phyloP scores from a whole-genome alignment of 2,888 invertebrate genomes.

The Noctua fimbriata region DNA sequence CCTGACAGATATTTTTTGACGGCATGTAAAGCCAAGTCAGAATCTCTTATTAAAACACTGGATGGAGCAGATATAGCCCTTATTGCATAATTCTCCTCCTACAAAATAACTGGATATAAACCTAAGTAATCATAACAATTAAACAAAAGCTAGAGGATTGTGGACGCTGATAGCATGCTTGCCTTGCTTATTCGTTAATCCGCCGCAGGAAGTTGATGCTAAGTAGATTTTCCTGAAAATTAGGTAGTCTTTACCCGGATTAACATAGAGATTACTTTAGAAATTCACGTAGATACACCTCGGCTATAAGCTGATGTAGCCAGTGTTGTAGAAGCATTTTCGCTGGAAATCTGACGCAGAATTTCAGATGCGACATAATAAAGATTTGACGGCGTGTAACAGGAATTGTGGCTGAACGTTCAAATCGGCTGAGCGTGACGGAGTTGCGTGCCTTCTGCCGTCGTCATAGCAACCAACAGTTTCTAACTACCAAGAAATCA shows the following conservation, averaged over 20 bases:
- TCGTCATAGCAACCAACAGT: constrained; percentile 77
- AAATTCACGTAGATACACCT: constrained; percentile 43
- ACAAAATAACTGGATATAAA: constrained; percentile 6
- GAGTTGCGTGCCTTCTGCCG: constrained; percentile 75
- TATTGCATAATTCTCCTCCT: neutral
- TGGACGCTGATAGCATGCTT: constrained; percentile 22
- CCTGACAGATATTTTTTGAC: too few relatives aligned
- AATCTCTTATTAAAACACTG: neutral
- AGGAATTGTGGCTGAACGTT: constrained; percentile 66
- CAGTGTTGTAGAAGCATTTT: constrained; percentile 13
- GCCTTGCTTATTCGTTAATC: constrained; percentile 38
- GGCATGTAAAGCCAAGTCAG: too few relatives aligned
- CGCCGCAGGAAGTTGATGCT: constrained; percentile 37
- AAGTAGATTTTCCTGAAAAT: constrained; percentile 53
- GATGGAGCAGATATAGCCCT: neutral
- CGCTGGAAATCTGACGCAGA: constrained; percentile 25
- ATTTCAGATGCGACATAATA: constrained; percentile 48
- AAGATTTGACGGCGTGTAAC: constrained; percentile 63
- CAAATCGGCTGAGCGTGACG: constrained; percentile 77
- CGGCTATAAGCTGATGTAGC: constrained; percentile 34
- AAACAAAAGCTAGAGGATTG: constrained; percentile 25
- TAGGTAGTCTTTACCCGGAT: constrained; percentile 46
- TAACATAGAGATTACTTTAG: constrained; percentile 58
- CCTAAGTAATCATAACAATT: constrained; percentile 36
- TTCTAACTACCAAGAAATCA: constrained; percentile 72